Conservation (phyloP, 2,888 invertebrate species). For the Eristalis pertinax region DNA sequence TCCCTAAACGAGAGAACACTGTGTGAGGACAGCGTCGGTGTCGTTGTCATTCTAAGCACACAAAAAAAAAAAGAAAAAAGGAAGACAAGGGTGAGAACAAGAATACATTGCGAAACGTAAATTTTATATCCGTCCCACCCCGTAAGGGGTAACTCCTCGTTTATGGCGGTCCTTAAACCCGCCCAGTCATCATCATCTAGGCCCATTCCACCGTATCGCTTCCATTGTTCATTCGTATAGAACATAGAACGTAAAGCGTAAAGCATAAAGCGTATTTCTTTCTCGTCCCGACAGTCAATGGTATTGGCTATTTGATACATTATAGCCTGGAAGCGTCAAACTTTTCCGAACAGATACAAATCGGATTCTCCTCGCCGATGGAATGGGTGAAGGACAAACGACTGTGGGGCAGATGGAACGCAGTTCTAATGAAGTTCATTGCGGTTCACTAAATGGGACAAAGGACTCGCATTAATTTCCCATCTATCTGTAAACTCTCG, state of each 20-base stretch:
- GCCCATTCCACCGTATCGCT: background rate
- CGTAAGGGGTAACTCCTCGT: slow-evolving; percentile 20
- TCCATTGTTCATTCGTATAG: slow-evolving; percentile 48
- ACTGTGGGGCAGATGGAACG: background rate
- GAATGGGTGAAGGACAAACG: background rate
- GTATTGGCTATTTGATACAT: slow-evolving; percentile 36
- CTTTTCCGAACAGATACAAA: slow-evolving; percentile 33
- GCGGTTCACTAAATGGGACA: slow-evolving; percentile 34
- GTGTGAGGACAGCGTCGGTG: background rate
- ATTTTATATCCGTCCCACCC: slow-evolving; percentile 47
- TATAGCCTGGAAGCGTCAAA: slow-evolving; percentile 25
- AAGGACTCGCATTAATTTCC: slow-evolving; percentile 41
- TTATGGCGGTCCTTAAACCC: slow-evolving; percentile 46
- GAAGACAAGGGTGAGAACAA: background rate
- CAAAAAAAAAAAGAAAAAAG: background rate
- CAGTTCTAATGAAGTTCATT: slow-evolving; percentile 29
- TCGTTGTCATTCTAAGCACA: background rate
- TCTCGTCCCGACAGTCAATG: slow-evolving; percentile 23
- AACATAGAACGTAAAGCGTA: slow-evolving; percentile 24
- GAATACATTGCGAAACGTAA: slow-evolving; percentile 29
- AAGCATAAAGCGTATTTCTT: slow-evolving; percentile 2
- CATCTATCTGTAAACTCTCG: slow-evolving; percentile 33
- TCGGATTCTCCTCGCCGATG: slow-evolving; percentile 9
- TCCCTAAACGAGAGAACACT: slow-evolving; percentile 35
- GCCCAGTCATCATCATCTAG: slow-evolving; percentile 42